Base-by-base conservation (phyloP, 2,113 vertebrate genomes). In the Indicator indicator region DNA sequence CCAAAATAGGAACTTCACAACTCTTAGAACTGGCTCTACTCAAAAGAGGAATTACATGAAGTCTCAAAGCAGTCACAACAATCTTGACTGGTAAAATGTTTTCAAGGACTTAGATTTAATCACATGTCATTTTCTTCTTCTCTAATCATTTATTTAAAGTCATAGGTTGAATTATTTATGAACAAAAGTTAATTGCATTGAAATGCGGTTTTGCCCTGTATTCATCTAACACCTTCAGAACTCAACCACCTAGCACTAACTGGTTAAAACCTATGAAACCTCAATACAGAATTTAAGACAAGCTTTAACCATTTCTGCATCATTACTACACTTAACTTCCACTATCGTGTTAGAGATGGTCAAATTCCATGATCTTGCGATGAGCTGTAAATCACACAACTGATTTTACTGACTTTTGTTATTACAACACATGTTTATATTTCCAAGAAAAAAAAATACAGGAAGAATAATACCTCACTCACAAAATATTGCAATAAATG, bases 151-250 rank as follows among this genome's bases (percentile, higher is more conserved):
- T 91, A 86, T 86, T 93, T 84, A 46, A 88, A 93, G 64, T 92
- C 85, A 90, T 18, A 89, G 54, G 64, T 76, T 93, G 83, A 93
- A 94, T 93, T 96, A 93, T 86, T 92, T 94, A 95, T 89, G 67
- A 85, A 90, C 62, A 83, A 69, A 88, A 93, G 67, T 94, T 96
- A 94, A 95, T 81, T 93, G 55, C 69, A 92, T 8, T 83, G 80
- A 94, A 94, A 93, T 70, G 52, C 46, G 87, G 24, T 60, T 86
- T 44, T 85, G 38, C n/a, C 33, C 33, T 44, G 32, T 93, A 75
- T 94, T 95, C 95, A 67, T 50, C 50, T 46, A 90, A 74, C 24
- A 76, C 28, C 42, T 86, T 68, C 55, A 83, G n/a, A 93, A 63
- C 30, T 87, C 24, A 17, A 58, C 27, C 1, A 4, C 32, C 59